Evolutionary conservation across 2,888 invertebrate species (phyloP), one percentile per base, ranked within the genome.

Genomic region (Xestia sexstrigata): DNA sequence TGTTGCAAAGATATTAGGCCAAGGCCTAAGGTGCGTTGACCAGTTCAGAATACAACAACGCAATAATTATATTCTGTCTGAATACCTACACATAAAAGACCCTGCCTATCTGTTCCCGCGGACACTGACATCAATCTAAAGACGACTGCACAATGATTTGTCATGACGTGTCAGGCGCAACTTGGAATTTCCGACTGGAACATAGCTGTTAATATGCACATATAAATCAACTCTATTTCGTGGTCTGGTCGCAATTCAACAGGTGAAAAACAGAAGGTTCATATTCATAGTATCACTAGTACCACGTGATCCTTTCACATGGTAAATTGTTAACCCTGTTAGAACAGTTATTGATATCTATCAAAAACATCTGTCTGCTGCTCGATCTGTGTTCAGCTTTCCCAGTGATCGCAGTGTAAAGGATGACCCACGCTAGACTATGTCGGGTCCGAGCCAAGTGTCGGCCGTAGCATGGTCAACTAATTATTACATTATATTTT

Each of bases 161-260:
- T 65, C 75, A 30, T 30, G 55, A 65, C 35, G n/a, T 30, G 30
- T 42, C 52, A 42, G 47, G 8, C 7, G 47, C 11, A 77, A 68
- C 42, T 49, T 68, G 42, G 42, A 20, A 78, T 45, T 76, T 58
- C 35, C 20, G 58, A 65, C 55, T 58, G 49, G 26, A 49, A 45
- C 49, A 23, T 39, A 35, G 55, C 35, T 65, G 26, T 58, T 78
- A 65, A 30, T 79, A 79, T 83, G 68, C 55, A 78, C 69, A 83
- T 83, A 79, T 79, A 83, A 79, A 79, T 82, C 30, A 65, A 69
- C 23, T 58, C 55, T 47, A 42, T 49, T 30, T n/a, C 52, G 49
- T 35, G 17, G 49, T 65, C 49, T 45, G 76, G 35, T 52, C 2
- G 35, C 26, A 58, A 52, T 45, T n/a, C 55, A 83, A 78, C 55